Base-by-base conservation (phyloP, 2,797 vertebrate species). In the Pipistrellus kuhlii region DNA sequence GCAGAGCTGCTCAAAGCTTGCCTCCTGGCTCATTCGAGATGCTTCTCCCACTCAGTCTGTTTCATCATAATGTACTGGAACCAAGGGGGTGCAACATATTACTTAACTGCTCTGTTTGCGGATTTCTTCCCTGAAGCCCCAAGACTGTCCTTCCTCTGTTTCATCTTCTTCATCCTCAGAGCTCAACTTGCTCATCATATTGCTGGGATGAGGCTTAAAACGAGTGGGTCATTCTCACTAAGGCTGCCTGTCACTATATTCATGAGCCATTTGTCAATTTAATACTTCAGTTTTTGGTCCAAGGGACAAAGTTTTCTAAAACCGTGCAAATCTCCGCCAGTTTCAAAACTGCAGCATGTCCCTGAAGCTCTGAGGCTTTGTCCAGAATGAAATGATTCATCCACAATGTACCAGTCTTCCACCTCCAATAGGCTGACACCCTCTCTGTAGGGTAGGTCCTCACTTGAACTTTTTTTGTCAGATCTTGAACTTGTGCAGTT, bases 221-320 rank as follows among this genome's bases (percentile, higher is more conserved):
- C 98, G 98, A 99, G 98, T 0, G 99, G 99, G 84, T 99, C 99
- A 21, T 99, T 99, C 92, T 99, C 98, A 95, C 99, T 98, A 86
- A 99, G 97, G 59, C 98, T 99, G 32, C 99, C 99, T 0, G 99
- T 99, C 51, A 99, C 97, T 38, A 99, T 99, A 0, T 98, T 99
- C 95, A 98, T 99, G 78, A 99, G 97, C 88, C 99, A 95, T 97
- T 99, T 99, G 97, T 99, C 99, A 81, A 99, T 98, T 95, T 99
- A 99, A 97, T 99, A 99, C 93, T 99, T 99, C 48, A 99, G 97
- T 95, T 99, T 99, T 95, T 99, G 99, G 95, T 99, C 99, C 11
- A 99, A 96, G 0, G 99, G 99, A 57, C 99, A 98, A 98, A 99
- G 99, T 97, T 99, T 97, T 99, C 99, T 94, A 99, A 96, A 78